Evolutionary conservation across 2,113 vertebrate genomes (phyloP), one percentile per base, ranked within the genome.

Genomic region (Argyrosomus japonicus): DNA sequence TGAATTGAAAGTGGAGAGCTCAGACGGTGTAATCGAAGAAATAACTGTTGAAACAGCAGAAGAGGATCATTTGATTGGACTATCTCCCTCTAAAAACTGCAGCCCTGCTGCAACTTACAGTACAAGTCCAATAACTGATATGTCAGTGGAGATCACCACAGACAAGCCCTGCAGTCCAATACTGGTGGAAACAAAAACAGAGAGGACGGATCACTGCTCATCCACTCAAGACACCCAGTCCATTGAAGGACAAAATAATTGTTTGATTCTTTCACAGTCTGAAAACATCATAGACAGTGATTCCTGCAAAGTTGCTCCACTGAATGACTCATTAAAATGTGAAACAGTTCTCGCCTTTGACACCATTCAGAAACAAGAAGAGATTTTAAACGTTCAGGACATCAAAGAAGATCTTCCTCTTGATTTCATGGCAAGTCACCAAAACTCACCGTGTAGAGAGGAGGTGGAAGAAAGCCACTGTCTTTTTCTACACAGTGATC

Each of bases 371-470:
- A 87, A 91, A 62, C 84, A 84, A 74, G 87, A 86, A 5, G 84
- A 91, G 68, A 86, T 91, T 90, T 83, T 93, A 64, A 87, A 90
- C 65, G 87, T 90, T 73, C 87, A 85, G 40, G 90, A 94, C 64
- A 91, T 89, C 72, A 85, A 88, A 82, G 90, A 93, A 61, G 88
- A 94, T 50, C 90, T 88, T 79, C 92, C 92, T 23, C 21, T 90
- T 77, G 80, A 93, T 85, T 91, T 94, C 56, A 90, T 92, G 86
- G 88, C 93, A 86, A 93, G 93, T 85, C 86, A 93, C 48, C 88
- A 88, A 40, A 91, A 90, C 67, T 88, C 88, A 72, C 88, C 88
- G 3, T 91, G 84, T 86, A 89, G 76, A 84, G 88, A 91, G 1
- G 88, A 90, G 21, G 73, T 50, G 61, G 89, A 93, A 63, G 81